Evolutionary conservation across 2,113 vertebrate genomes (phyloP), one percentile per base, ranked within the genome.

Genomic region (Lucifuga dentata): DNA sequence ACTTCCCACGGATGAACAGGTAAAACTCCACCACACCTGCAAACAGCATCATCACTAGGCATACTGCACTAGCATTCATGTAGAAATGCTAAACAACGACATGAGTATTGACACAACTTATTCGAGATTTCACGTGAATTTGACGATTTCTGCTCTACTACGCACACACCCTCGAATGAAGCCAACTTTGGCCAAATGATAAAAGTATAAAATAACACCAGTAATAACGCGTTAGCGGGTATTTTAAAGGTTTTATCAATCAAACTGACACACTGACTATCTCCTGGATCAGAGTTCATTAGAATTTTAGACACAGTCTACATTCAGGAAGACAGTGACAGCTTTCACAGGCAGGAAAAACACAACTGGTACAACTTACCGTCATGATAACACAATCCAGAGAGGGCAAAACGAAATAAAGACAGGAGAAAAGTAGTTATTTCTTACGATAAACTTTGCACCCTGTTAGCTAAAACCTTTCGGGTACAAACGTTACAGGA

Each of bases 381-480:
- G 92, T 93, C 92, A 93, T 93, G 76, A 69, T 75, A 36, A 48
- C 46, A 68, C 67, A 70, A 81, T 90, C 89, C 91, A 12, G 81
- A 35, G 33, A 58, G 65, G 26, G 21, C 23, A 16, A 58, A 64
- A 62, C n/a, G n/a, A n/a, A n/a, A n/a, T 8, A 64, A 16, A 71
- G 11, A 63, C 8, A 68, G 68, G 66, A 16, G 5, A 57, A 57
- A 81, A 21, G 21, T 3, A 56, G 39, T 16, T 65, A 83, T 68
- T 9, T 3, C 32, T 17, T 32, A 3, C 10, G 13, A 41, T 29
- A 2, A 19, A 36, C 3, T 17, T 48, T 3, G 2, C 5, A 1
- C 11, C 49, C 52, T 9, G 48, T 53, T 3, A 11, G 57, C 43
- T 63, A 16, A 49, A 12, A 60, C 7, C 19, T 35, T 5, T 19